Percentiles rank a stretch among this genome's conserved stretches.
Conservation (phyloP, 2,797 vertebrate genomes). For the Adrianichthys oophorus region DNA sequence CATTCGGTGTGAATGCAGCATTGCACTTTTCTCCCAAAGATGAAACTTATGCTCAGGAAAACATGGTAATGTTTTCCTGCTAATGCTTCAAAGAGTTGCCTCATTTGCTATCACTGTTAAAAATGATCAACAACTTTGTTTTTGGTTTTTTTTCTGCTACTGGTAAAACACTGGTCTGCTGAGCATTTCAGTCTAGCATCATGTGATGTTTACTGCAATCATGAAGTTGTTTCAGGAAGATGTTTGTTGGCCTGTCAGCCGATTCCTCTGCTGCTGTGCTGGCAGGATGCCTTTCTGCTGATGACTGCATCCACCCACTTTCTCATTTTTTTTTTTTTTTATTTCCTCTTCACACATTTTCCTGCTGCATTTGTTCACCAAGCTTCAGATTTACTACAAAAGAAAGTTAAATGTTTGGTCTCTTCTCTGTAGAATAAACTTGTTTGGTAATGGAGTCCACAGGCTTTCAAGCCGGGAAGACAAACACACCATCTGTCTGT, state of each 20-base stretch:
- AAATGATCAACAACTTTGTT: too few relatives aligned
- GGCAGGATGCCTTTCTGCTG: slow-evolving; percentile 42
- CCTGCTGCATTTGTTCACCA: background rate
- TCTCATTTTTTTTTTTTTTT: slow-evolving; percentile 1
- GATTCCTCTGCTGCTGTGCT: slow-evolving; percentile 37
- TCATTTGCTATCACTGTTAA: too few relatives aligned
- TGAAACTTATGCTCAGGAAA: too few relatives aligned
- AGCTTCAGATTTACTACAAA: background rate
- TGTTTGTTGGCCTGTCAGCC: slow-evolving; percentile 21
- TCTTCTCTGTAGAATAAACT: background rate
- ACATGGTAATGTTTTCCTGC: too few relatives aligned
- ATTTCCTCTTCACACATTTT: slow-evolving; percentile 6
- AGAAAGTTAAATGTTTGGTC: background rate
- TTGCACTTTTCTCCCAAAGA: too few relatives aligned
- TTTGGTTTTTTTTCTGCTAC: background rate
- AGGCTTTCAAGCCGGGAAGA: slow-evolving; percentile 17
- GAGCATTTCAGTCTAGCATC: slow-evolving; percentile 6
- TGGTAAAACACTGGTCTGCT: background rate
- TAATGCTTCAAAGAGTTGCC: too few relatives aligned
- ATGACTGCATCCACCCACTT: slow-evolving; percentile 30
- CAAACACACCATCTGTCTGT: slow-evolving; percentile 39
- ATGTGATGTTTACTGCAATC: slow-evolving; percentile 12
- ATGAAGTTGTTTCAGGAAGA: slow-evolving; percentile 29
- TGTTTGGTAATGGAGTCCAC: slow-evolving; percentile 6
- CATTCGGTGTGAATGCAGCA: too few relatives aligned